Evolutionary conservation across 2,797 vertebrate genomes (phyloP), one percentile per base, ranked within the genome.

Genomic region (Harpagifer antarcticus): DNA sequence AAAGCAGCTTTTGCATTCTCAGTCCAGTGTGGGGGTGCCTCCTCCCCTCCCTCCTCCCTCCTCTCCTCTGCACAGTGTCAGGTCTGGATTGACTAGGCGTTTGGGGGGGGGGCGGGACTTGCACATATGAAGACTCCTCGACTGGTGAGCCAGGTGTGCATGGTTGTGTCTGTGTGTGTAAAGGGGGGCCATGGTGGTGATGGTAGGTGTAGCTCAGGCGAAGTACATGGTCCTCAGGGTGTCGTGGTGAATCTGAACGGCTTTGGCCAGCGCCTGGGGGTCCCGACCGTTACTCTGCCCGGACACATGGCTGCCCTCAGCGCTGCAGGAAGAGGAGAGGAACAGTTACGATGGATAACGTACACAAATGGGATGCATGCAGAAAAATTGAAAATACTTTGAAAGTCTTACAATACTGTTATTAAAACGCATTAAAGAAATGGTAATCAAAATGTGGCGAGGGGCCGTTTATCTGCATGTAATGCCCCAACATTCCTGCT

Each of bases 171-270:
- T 92, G 93, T 94, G 77, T 90, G 75, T 82, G 74, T 70, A 73
- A 78, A 90, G 87, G 93, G 92, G 84, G 77, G 77, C 72, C 58
- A 86, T 84, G 79, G 81, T 93, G 54, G 60, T 64, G 55, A 78
- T 49, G 81, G 68, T 56, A 68, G 72, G 76, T 52, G 82, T 31
- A 27, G 74, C 85, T 99, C 96, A 99, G 95, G 98, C 97, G 93
- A 99, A 99, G 95, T 99, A 99, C 98, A 99, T 99, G 96, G 98
- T 99, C 96, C 98, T 97, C 95, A 99, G 96, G 92, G 98, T 99
- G 95, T 99, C 98, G 84, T 99, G 98, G 93, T 99, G 98, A 92
- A 99, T 99, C 94, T 99, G 98, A 88, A 99, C 98, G 14, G 98
- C 98, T 94, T 99, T 99, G 56, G 98, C 98, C 92, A 99, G 93